These are phyloP conservation scores for Acanthopleura granulata DNA, from an alignment of 2,888 invertebrate species.

Conservation along the genomic window DNA sequence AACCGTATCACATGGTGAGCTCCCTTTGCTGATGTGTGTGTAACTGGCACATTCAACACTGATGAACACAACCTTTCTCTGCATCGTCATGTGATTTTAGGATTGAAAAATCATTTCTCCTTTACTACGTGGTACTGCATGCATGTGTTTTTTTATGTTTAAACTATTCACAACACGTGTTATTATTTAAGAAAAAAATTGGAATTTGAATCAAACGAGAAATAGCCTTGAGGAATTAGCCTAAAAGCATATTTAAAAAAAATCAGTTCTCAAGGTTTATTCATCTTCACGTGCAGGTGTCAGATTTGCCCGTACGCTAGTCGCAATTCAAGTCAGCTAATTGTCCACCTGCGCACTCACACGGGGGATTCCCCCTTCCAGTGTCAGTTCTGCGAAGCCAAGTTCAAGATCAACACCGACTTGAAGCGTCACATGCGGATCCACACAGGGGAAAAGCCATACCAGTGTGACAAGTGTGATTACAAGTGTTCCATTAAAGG, in stretches of 20 bases:
- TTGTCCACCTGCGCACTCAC: conserved; percentile 71
- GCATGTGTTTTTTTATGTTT: too few relatives aligned
- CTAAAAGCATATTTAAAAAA: too few relatives aligned
- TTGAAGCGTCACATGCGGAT: conserved; percentile 69
- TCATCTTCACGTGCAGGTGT: conserved; percentile 61
- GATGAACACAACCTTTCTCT: too few relatives aligned
- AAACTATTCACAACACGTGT: not conserved
- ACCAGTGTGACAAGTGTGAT: conserved; percentile 63
- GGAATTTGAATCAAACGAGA: not conserved
- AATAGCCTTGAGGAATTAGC: not conserved
- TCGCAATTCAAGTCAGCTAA: conserved; percentile 71
- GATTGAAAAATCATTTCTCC: too few relatives aligned
- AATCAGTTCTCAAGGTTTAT: too few relatives aligned
- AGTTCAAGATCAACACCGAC: conserved; percentile 72
- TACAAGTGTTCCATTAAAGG: conserved; percentile 68
- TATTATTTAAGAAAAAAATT: not conserved
- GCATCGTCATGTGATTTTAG: too few relatives aligned
- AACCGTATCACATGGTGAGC: too few relatives aligned
- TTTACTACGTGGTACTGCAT: too few relatives aligned
- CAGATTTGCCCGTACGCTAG: conserved; percentile 72
- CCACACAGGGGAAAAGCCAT: conserved; percentile 70
- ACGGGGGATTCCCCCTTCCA: conserved; percentile 68
- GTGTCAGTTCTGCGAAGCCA: conserved; percentile 66
- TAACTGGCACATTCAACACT: too few relatives aligned
- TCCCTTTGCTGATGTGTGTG: not conserved